phyloP scores from a whole-genome alignment of 2,113 vertebrate species.

The Protobothrops mucrosquamatus region DNA sequence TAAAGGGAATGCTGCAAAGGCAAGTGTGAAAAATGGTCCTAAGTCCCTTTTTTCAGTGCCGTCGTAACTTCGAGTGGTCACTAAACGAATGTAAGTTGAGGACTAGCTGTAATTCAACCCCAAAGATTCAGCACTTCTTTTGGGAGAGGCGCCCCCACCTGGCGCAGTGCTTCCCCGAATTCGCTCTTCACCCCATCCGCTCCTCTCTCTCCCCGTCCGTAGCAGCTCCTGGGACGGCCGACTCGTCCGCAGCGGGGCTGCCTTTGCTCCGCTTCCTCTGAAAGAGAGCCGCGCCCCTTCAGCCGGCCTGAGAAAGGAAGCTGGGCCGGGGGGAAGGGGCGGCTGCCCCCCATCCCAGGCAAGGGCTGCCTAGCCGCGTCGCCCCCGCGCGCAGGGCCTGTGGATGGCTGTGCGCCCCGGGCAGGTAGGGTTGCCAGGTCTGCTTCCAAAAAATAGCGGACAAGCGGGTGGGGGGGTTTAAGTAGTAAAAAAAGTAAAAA shows the following conservation, averaged over 20 bases:
- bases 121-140: background rate
- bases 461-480: too few relatives aligned
- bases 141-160: background rate
- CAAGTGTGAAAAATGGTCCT: too few relatives aligned
- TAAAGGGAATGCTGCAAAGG: background rate
- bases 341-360: too few relatives aligned
- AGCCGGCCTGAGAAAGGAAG: background rate
- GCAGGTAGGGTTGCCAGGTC: too few relatives aligned
- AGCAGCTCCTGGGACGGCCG: background rate
- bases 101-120: background rate
- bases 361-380: background rate
- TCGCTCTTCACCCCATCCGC: background rate
- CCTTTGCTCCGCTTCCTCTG: background rate
- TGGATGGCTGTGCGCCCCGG: background rate
- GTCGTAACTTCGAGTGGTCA: too few relatives aligned
- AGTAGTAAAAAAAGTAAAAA: too few relatives aligned
- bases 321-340: conserved; percentile 6
- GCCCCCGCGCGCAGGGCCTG: background rate
- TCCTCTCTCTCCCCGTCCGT: background rate
- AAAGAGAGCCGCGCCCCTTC: background rate
- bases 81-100: too few relatives aligned
- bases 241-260: background rate
- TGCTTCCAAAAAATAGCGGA: too few relatives aligned
- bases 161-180: background rate
- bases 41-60: too few relatives aligned